phyloP scores from a whole-genome alignment of 2,797 vertebrate genomes.

The Babyrousa celebensis region DNA sequence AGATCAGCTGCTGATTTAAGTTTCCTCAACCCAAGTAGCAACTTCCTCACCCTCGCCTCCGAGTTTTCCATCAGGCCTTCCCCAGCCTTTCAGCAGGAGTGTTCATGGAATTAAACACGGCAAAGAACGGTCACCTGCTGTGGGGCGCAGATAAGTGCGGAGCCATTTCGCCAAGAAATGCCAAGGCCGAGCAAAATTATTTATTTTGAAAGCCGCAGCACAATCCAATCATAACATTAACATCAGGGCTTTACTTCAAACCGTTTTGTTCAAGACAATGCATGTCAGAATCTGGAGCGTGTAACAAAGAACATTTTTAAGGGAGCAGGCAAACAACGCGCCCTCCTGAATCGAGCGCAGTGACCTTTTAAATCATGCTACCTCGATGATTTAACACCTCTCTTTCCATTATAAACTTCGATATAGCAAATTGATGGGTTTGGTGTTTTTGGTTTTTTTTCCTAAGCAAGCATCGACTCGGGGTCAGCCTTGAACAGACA shows the following conservation, averaged over 20 bases:
- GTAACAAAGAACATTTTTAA: neutral
- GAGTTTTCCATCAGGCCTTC: constrained; percentile 44
- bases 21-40: constrained; percentile 56
- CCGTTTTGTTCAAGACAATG: neutral
- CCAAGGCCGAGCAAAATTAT: constrained; percentile 65
- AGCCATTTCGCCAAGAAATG: constrained; percentile 74
- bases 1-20: constrained; percentile 33
- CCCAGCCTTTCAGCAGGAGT: constrained; percentile 65
- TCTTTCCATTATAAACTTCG: neutral
- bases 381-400: neutral
- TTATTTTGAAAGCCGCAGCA: constrained; percentile 75
- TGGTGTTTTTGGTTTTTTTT: too few species aligned
- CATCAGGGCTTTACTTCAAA: constrained; percentile 40
- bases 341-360: neutral
- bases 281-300: neutral
- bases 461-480: too few species aligned
- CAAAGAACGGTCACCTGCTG: constrained; percentile 65
- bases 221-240: constrained; percentile 72
- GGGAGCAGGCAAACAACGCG: neutral
- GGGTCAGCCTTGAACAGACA: neutral
- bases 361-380: accelerated
- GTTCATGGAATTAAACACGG: constrained; percentile 42
- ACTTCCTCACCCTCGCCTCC: constrained; percentile 63
- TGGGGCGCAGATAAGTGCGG: constrained; percentile 75
- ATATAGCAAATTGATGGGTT: neutral